These are phyloP conservation scores for Micropterix aruncella DNA, from an alignment of 2,888 invertebrate species.

Conservation along the genomic window DNA sequence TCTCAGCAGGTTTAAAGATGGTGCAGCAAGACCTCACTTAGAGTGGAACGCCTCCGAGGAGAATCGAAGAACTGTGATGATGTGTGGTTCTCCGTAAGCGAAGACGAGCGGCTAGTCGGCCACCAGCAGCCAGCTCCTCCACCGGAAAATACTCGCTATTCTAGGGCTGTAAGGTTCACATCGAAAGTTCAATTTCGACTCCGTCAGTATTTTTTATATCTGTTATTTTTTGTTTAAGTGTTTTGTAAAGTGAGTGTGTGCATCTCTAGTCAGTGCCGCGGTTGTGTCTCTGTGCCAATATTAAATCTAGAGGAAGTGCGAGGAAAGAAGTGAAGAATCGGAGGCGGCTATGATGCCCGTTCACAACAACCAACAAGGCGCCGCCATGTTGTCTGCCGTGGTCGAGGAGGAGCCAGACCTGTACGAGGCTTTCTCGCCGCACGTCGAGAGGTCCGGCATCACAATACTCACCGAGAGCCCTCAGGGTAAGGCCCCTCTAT, in stretches of 20 bases:
- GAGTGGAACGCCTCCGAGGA: constrained; percentile 15
- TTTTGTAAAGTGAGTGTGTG: constrained; percentile 13
- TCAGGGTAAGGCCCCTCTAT: constrained; percentile 37
- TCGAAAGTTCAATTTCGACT: not conserved
- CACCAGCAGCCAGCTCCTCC: too few species aligned
- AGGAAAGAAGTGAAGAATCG: too few species aligned
- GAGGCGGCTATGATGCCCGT: constrained; percentile 33
- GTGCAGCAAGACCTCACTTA: constrained; percentile 43
- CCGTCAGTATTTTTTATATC: not conserved
- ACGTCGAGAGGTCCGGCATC: constrained; percentile 69
- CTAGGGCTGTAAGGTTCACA: not conserved
- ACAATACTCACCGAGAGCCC: constrained; percentile 54
- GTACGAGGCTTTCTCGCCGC: constrained; percentile 66
- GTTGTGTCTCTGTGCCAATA: constrained; percentile 28
- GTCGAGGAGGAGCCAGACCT: constrained; percentile 62
- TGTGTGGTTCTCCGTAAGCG: too few species aligned
- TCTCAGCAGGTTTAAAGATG: constrained; percentile 35
- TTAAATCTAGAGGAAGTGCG: constrained; percentile 19
- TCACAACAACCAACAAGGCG: constrained; percentile 13
- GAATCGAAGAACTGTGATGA: too few species aligned
- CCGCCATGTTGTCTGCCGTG: constrained; percentile 59
- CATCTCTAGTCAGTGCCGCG: constrained; percentile 16
- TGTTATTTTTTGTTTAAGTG: not conserved
- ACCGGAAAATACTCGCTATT: not conserved
- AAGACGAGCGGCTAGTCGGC: too few species aligned